Conservation (phyloP, 2,797 vertebrate genomes). For the Cynopterus sphinx region DNA sequence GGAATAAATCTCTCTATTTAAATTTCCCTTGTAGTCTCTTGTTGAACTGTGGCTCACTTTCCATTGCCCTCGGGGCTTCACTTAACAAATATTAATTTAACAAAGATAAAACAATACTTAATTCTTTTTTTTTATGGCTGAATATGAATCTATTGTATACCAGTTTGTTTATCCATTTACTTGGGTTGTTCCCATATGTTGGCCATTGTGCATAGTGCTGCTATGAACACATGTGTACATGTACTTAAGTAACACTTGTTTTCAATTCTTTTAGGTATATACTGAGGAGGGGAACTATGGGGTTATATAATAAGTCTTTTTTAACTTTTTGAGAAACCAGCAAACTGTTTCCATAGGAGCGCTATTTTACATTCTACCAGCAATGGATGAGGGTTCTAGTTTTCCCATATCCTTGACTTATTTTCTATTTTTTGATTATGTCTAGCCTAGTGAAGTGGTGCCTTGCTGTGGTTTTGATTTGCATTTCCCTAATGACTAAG, state of each 20-base stretch:
- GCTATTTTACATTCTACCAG: neutral
- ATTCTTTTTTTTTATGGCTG: neutral
- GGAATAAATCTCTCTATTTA: neutral
- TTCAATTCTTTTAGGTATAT: neutral
- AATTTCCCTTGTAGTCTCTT: neutral
- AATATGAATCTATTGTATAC: neutral
- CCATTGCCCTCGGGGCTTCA: neutral
- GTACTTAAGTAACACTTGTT: neutral
- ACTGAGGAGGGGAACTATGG: neutral
- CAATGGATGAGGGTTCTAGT: neutral
- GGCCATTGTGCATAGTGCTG: neutral
- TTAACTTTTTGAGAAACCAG: neutral
- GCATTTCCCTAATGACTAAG: neutral
- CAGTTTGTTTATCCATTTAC: neutral
- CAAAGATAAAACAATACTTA: neutral
- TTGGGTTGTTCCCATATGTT: neutral
- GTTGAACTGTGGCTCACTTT: neutral
- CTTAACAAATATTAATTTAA: neutral
- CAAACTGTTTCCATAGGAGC: too few relatives aligned
- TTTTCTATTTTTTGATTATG: neutral
- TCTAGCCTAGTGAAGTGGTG: neutral
- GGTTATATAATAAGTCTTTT: neutral
- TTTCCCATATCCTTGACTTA: neutral
- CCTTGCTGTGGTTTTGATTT: neutral
- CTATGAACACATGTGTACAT: neutral